A percentile compares a stretch with the other conserved stretches of the same genome.
Conservation (phyloP, 2,797 vertebrate genomes). For the Chelon labrosus region DNA sequence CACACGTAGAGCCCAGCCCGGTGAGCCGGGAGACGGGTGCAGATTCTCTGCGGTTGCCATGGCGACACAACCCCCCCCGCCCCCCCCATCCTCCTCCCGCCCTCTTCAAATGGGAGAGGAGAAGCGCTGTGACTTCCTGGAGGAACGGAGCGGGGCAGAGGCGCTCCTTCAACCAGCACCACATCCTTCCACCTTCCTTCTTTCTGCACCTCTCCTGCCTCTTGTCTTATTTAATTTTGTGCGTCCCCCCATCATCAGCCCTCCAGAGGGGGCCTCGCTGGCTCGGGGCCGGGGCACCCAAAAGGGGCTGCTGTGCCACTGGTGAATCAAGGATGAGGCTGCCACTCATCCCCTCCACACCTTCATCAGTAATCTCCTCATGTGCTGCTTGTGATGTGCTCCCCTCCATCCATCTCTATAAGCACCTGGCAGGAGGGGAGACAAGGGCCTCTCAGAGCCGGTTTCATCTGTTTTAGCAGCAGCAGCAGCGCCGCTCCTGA, state of each 20-base stretch:
- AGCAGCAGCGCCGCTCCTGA: slow-evolving; percentile 16
- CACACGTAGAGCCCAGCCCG: slow-evolving; percentile 75
- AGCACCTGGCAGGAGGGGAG: slow-evolving; percentile 59
- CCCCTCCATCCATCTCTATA: slow-evolving; percentile 57
- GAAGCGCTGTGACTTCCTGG: slow-evolving; percentile 80
- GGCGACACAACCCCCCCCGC: slow-evolving; percentile 77
- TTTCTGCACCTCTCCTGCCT: slow-evolving; percentile 4
- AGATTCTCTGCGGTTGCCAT: slow-evolving; percentile 93
- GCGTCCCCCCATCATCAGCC: slow-evolving; percentile 38
- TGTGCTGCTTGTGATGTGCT: slow-evolving; percentile 42
- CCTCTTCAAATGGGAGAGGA: slow-evolving; percentile 69
- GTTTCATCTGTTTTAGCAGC: slow-evolving; percentile 63
- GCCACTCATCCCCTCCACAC: slow-evolving; percentile 46
- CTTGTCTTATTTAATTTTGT: slow-evolving; percentile 27
- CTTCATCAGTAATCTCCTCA: slow-evolving; percentile 69
- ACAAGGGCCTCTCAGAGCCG: slow-evolving; percentile 52
- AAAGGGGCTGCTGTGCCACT: slow-evolving; percentile 19
- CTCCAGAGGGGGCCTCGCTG: slow-evolving; percentile 10
- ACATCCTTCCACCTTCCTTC: slow-evolving; percentile 11
- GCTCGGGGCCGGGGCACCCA: not conserved
- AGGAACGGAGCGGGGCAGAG: slow-evolving; percentile 69
- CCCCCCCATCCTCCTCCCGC: no score
- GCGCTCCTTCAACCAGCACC: slow-evolving; percentile 50
- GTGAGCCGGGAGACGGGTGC: slow-evolving; percentile 81
- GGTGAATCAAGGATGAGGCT: slow-evolving; percentile 26